Conservation (phyloP, 2,888 invertebrate species). For the Julus scandinavius region DNA sequence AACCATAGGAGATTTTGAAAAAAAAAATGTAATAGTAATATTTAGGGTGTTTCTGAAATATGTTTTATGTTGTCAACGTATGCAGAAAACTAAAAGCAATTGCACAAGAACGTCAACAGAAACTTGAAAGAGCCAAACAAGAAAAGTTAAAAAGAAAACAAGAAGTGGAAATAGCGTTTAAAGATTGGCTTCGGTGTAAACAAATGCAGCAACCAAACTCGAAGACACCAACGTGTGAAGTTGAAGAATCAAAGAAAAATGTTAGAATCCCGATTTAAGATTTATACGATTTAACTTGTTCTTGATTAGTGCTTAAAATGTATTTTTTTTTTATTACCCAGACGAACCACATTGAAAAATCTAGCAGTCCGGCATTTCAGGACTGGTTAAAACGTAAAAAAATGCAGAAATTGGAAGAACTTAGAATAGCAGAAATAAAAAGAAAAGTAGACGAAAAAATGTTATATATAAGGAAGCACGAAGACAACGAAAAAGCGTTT, state of each 20-base stretch:
- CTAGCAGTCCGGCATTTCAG: slow-evolving; percentile 27
- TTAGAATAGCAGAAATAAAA: slow-evolving; percentile 37
- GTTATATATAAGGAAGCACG: slow-evolving; percentile 22
- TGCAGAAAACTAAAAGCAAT: slow-evolving; percentile 4
- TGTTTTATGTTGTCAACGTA: neutral
- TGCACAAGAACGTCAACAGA: neutral
- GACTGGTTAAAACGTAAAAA: slow-evolving; percentile 44
- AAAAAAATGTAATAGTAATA: too few species aligned
- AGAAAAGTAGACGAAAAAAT: slow-evolving; percentile 38
- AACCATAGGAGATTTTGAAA: too few species aligned
- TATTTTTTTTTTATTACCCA: too few species aligned
- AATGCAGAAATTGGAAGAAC: slow-evolving; percentile 40
- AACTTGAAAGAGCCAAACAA: neutral
- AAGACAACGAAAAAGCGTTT: slow-evolving; percentile 47
- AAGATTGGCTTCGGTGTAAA: slow-evolving; percentile 44
- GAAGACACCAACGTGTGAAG: neutral
- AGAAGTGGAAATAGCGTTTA: slow-evolving; percentile 48
- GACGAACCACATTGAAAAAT: neutral
- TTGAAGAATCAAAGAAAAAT: neutral
- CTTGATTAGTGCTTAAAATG: too few species aligned
- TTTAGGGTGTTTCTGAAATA: too few species aligned
- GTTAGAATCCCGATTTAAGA: neutral
- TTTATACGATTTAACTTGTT: too few species aligned
- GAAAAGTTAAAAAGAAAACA: slow-evolving; percentile 40
- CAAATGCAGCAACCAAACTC: slow-evolving; percentile 6